These are phyloP conservation scores for Patella depressa DNA, from an alignment of 2,888 invertebrate genomes.

Conservation along the genomic window DNA sequence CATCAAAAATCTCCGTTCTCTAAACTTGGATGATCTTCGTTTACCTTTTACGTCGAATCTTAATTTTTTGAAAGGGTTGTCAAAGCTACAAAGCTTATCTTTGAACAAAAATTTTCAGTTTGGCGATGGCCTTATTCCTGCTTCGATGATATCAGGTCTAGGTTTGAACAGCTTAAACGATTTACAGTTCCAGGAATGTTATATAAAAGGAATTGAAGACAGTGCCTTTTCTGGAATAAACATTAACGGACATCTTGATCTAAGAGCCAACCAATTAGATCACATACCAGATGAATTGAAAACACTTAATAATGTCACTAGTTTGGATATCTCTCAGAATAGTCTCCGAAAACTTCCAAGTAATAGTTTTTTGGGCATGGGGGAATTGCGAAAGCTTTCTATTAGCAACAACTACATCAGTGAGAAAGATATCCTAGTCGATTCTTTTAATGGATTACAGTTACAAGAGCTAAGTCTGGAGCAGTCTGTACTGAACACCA, in stretches of 20 bases:
- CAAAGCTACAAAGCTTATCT: not conserved
- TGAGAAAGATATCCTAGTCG: not conserved
- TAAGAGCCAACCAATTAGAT: not conserved
- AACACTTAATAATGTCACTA: not conserved
- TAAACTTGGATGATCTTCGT: not conserved
- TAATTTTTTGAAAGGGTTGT: not conserved
- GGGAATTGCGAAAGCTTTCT: not conserved
- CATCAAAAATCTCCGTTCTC: not conserved
- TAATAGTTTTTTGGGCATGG: not conserved
- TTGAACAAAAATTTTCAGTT: not conserved
- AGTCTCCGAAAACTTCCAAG: not conserved
- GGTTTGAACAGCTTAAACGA: not conserved
- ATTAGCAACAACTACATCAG: not conserved
- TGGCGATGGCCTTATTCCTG: not conserved
- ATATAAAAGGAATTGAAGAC: conserved; percentile 6
- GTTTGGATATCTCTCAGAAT: not conserved
- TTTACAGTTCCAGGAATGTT: not conserved
- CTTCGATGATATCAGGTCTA: not conserved
- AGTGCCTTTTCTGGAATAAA: not conserved
- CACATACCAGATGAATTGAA: conserved; percentile 7
- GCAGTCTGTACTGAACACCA: not conserved
- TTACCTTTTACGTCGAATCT: not conserved
- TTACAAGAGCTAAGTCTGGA: not conserved
- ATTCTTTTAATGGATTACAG: not conserved
- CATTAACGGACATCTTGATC: not conserved